phyloP scores from a whole-genome alignment of 2,113 vertebrate species.

The Onychorhynchus coronatus region DNA sequence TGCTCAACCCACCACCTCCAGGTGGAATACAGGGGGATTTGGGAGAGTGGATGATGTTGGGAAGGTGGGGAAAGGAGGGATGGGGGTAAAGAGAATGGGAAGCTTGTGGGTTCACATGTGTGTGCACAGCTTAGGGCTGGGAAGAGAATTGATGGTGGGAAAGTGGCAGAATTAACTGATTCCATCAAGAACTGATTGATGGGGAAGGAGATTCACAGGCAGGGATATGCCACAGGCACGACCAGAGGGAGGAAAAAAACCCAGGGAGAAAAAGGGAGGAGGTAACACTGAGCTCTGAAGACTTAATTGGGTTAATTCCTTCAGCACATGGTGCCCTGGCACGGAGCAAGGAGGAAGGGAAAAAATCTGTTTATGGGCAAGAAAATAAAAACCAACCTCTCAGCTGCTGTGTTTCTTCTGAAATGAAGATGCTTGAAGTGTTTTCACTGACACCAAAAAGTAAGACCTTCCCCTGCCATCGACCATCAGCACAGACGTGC shows the following conservation, averaged over 20 bases:
- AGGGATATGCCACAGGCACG: not conserved
- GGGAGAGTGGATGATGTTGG: not conserved
- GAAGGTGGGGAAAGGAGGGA: not conserved
- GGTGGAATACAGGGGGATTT: not conserved
- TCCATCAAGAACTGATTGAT: not conserved
- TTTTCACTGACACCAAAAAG: not conserved
- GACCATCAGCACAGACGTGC: not conserved
- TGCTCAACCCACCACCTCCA: accelerated
- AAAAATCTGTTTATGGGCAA: not conserved
- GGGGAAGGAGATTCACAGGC: not conserved
- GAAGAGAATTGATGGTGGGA: not conserved
- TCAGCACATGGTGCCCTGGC: not conserved
- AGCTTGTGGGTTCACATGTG: accelerated
- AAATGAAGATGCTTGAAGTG: not conserved
- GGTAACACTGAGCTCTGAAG: not conserved
- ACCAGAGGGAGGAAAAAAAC: not conserved
- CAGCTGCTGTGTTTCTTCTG: not conserved
- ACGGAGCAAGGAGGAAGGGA: not conserved
- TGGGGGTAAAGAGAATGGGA: not conserved
- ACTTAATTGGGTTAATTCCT: not conserved
- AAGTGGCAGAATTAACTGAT: not conserved
- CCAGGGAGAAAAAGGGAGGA: not conserved
- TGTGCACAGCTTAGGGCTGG: accelerated
- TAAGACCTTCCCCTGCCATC: not conserved
- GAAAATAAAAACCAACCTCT: not conserved